phyloP scores from a whole-genome alignment of 2,797 vertebrate genomes.

The Natrix natrix region DNA sequence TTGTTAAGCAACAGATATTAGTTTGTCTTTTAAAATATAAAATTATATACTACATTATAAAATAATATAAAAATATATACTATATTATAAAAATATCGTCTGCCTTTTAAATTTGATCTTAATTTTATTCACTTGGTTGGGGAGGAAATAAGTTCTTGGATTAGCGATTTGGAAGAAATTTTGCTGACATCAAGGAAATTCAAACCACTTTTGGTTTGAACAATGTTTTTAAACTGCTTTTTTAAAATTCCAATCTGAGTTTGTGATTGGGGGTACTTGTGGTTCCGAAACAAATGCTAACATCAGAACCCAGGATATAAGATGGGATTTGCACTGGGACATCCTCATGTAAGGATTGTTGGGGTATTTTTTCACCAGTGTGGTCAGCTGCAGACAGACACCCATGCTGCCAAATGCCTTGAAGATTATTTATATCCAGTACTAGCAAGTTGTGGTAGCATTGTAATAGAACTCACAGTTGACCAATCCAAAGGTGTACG shows the following conservation, averaged over 20 bases:
- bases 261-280: neutral
- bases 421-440: neutral
- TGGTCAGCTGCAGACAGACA: neutral
- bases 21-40: neutral
- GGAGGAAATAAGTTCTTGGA: neutral
- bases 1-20: neutral
- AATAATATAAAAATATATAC: no score
- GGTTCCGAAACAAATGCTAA: neutral
- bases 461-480: neutral
- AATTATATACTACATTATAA: no score
- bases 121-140: neutral
- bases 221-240: neutral
- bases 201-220: no score
- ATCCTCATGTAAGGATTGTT: neutral
- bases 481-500: neutral
- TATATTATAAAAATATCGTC: neutral
- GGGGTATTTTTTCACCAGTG: neutral
- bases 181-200: neutral
- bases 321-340: neutral
- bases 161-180: neutral
- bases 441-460: neutral
- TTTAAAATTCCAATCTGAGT: neutral
- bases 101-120: neutral
- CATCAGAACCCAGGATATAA: neutral
- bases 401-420: neutral